A percentile compares a stretch with the other conserved stretches of the same genome.
These are phyloP conservation scores for Petroica traversi DNA, from an alignment of 2,113 vertebrate species.

Conservation along the genomic window DNA sequence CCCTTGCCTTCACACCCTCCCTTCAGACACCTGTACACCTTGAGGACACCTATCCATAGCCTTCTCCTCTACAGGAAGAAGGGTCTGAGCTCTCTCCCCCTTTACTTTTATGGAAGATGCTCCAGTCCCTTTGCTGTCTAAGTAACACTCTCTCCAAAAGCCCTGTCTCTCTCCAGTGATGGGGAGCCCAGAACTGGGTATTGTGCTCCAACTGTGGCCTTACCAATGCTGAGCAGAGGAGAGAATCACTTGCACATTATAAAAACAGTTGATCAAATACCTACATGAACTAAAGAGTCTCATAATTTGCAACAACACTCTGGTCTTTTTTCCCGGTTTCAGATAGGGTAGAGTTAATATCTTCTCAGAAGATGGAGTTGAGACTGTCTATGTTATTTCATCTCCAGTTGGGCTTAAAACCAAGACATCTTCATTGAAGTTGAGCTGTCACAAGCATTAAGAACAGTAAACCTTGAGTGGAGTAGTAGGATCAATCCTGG, in stretches of 20 bases:
- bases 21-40: not conserved
- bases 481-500: not conserved
- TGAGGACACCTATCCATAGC: not conserved
- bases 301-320: not conserved
- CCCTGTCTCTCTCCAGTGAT: too few species aligned
- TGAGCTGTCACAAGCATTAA: not conserved
- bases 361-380: not conserved
- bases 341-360: not conserved
- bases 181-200: not conserved
- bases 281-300: not conserved
- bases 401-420: not conserved
- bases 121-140: not conserved
- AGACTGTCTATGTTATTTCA: not conserved
- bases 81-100: not conserved
- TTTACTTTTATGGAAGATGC: accelerated
- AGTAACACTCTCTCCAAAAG: not conserved
- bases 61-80: not conserved
- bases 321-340: not conserved
- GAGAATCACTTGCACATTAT: not conserved
- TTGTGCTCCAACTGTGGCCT: not conserved
- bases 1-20: not conserved
- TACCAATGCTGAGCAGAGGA: not conserved
- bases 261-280: not conserved
- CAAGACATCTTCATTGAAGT: not conserved
- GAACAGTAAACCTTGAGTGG: not conserved